Conservation (phyloP, 2,888 invertebrate species). For the Sesamia inferens region DNA sequence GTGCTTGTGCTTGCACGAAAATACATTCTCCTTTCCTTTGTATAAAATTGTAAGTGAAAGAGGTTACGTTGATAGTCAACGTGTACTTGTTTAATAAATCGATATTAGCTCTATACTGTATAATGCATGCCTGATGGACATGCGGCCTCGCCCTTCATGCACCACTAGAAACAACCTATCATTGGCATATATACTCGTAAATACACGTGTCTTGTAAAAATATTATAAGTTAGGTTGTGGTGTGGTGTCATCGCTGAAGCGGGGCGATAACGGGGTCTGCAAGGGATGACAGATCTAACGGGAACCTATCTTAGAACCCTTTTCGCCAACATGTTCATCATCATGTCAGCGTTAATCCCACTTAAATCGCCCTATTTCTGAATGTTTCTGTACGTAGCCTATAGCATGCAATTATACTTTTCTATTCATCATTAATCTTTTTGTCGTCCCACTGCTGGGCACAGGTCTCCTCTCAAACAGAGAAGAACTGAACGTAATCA, state of each 20-base stretch:
- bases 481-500: no score
- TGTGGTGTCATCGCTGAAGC: not conserved
- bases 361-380: no score
- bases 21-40: not conserved
- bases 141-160: constrained; percentile 47
- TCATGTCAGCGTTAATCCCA: no score
- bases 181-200: constrained; percentile 19
- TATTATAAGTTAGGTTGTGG: constrained; percentile 11
- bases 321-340: no score
- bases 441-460: no score
- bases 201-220: constrained; percentile 44
- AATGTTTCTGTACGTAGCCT: no score
- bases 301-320: no score
- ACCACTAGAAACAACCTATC: constrained; percentile 22
- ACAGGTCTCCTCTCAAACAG: no score
- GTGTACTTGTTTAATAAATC: constrained; percentile 24
- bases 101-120: constrained; percentile 30
- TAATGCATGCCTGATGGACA: constrained; percentile 44
- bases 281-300: not conserved
- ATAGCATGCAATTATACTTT: no score
- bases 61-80: not conserved
- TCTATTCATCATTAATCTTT: no score
- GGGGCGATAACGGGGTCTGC: not conserved
- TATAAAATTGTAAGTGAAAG: not conserved
- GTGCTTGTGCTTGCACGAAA: no score